phyloP scores from a whole-genome alignment of 2,888 invertebrate species.

The Lucinisca nassula region DNA sequence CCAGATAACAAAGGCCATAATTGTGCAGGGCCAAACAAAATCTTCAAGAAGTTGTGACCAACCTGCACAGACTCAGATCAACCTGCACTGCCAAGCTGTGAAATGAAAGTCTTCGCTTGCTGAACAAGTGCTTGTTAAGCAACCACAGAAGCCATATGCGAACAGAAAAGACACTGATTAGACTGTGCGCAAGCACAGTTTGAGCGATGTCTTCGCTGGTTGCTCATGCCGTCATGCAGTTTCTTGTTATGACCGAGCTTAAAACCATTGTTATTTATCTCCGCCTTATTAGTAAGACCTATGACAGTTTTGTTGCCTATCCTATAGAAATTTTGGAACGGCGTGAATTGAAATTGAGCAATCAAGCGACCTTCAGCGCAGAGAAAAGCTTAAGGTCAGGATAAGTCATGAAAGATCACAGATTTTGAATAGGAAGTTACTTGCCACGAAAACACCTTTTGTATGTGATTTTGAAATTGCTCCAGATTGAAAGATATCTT shows the following conservation, averaged over 20 bases:
- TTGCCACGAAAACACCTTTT: slow-evolving; percentile 62
- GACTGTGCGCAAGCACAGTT: not conserved
- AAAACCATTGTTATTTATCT: slow-evolving; percentile 51
- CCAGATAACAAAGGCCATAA: not conserved
- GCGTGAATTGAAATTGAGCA: slow-evolving; percentile 64
- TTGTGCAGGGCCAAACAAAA: too few relatives aligned
- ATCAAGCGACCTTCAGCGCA: slow-evolving; percentile 59
- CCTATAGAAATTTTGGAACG: slow-evolving; percentile 41
- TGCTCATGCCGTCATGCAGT: not conserved
- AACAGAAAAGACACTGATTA: not conserved
- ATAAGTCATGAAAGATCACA: slow-evolving; percentile 56
- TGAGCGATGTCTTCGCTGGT: not conserved
- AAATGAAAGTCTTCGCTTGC: too few relatives aligned
- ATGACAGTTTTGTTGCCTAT: slow-evolving; percentile 50
- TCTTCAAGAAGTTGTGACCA: too few relatives aligned
- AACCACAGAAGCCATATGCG: not conserved
- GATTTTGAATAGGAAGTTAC: slow-evolving; percentile 40
- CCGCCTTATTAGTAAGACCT: slow-evolving; percentile 58
- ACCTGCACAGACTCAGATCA: too few relatives aligned
- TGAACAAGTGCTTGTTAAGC: too few relatives aligned
- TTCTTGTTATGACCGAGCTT: slow-evolving; percentile 23
- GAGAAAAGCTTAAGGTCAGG: slow-evolving; percentile 48
- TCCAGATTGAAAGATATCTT: slow-evolving; percentile 40
- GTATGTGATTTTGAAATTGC: slow-evolving; percentile 53
- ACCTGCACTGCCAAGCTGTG: too few relatives aligned